A percentile compares a stretch with the other conserved stretches of the same genome.
Evolutionary conservation across 2,113 vertebrate genomes (phyloP).

Genomic region (Catharus fuscescens): DNA sequence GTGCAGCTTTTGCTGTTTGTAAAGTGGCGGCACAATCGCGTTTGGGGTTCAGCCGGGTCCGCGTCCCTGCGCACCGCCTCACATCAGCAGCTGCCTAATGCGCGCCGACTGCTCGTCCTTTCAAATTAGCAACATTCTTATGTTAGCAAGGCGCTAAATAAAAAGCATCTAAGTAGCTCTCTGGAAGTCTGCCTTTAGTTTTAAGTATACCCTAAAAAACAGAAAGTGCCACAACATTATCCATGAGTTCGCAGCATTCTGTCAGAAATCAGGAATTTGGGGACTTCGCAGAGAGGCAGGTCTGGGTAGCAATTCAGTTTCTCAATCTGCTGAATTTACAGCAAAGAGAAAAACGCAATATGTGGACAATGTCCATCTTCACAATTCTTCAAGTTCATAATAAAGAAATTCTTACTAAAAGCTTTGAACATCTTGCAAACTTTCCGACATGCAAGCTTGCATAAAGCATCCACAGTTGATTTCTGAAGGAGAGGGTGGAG

Average conservation of each 20-base stretch:
- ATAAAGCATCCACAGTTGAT: neutral
- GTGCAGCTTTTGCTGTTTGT: neutral
- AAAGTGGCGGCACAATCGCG: neutral
- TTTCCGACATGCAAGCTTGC: neutral
- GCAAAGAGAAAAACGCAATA: neutral
- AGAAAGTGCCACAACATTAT: neutral
- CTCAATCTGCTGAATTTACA: neutral
- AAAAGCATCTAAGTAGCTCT: neutral
- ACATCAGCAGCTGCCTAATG: neutral
- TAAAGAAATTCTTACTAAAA: neutral
- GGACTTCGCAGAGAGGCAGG: too few species aligned
- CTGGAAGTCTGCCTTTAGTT: neutral
- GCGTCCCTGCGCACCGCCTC: neutral
- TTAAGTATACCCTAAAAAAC: neutral
- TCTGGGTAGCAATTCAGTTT: neutral
- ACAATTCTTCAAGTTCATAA: neutral
- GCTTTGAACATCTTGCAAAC: neutral
- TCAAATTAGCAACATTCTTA: neutral
- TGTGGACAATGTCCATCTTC: neutral
- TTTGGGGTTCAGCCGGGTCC: neutral
- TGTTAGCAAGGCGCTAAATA: neutral
- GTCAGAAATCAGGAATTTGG: neutral
- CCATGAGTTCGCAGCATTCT: fast-evolving
- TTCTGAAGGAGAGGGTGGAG: neutral
- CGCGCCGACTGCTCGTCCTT: neutral